These are phyloP conservation scores for Pterocles burchelli DNA, from an alignment of 2,113 vertebrate species.

Conservation along the genomic window DNA sequence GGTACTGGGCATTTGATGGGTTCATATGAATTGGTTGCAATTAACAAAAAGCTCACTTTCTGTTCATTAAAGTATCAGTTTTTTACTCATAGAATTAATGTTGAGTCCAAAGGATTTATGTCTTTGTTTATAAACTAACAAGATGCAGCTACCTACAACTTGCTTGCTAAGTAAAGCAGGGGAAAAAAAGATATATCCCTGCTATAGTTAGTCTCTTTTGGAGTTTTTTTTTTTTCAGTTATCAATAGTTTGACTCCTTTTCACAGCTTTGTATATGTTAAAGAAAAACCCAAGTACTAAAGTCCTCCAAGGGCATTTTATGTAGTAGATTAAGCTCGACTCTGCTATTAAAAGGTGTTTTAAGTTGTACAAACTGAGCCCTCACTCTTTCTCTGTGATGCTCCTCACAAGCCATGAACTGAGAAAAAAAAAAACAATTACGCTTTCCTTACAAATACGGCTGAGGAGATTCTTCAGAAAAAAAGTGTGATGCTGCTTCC, in stretches of 20 bases:
- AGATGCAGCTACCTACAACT: neutral
- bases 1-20: neutral
- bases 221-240: neutral
- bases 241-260: neutral
- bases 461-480: neutral
- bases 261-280: neutral
- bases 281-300: neutral
- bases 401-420: neutral
- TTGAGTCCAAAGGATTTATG: neutral
- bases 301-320: neutral
- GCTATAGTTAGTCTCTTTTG: neutral
- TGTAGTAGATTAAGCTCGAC: neutral
- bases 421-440: neutral
- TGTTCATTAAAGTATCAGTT: neutral
- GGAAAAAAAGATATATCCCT: neutral
- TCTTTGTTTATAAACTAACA: neutral
- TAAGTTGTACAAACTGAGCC: neutral
- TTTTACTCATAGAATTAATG: neutral
- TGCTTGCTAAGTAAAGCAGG: neutral
- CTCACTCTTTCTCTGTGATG: neutral
- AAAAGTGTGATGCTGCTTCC: neutral
- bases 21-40: neutral
- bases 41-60: neutral
- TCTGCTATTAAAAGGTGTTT: neutral
- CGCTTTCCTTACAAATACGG: neutral